These are phyloP conservation scores for Lates japonicus DNA, from an alignment of 2,797 vertebrate species.

Conservation along the genomic window DNA sequence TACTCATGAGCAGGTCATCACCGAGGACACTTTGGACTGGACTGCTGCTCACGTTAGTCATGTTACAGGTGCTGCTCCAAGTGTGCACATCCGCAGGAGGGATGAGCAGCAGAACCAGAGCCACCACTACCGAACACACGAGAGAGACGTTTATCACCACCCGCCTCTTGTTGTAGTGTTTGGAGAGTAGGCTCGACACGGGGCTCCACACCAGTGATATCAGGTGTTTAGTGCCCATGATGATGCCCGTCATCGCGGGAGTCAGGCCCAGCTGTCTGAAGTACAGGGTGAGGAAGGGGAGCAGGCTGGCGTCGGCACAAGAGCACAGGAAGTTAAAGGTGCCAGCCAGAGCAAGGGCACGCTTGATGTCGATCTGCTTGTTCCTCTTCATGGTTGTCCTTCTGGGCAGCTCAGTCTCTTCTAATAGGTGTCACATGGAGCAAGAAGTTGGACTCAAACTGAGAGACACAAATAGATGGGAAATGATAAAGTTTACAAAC, in stretches of 20 bases:
- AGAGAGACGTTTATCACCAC: slow-evolving; percentile 82
- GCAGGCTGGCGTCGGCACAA: slow-evolving; percentile 85
- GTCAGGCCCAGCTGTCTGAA: slow-evolving; percentile 89
- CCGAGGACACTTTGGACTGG: not conserved
- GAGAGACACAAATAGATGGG: slow-evolving; percentile 2
- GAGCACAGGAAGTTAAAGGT: slow-evolving; percentile 87
- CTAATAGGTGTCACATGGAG: slow-evolving; percentile 44
- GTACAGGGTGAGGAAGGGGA: slow-evolving; percentile 92
- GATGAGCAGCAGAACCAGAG: slow-evolving; percentile 86
- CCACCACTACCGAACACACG: slow-evolving; percentile 81
- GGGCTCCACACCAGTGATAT: slow-evolving; percentile 86
- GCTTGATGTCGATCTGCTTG: slow-evolving; percentile 88
- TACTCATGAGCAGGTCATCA: not conserved
- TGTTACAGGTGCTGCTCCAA: slow-evolving; percentile 71
- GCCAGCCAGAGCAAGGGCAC: slow-evolving; percentile 85
- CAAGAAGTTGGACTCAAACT: not conserved
- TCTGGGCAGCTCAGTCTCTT: not conserved
- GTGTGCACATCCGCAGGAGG: slow-evolving; percentile 60
- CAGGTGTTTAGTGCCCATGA: slow-evolving; percentile 88
- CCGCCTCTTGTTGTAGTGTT: slow-evolving; percentile 83
- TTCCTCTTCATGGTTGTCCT: slow-evolving; percentile 83
- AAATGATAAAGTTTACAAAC: not conserved
- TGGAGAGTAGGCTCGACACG: slow-evolving; percentile 82
- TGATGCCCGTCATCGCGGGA: slow-evolving; percentile 86
- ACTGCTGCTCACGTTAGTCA: slow-evolving; percentile 40